These are phyloP conservation scores for Lepilemur ruficaudatus DNA, from an alignment of 2,797 vertebrate genomes.

Conservation along the genomic window DNA sequence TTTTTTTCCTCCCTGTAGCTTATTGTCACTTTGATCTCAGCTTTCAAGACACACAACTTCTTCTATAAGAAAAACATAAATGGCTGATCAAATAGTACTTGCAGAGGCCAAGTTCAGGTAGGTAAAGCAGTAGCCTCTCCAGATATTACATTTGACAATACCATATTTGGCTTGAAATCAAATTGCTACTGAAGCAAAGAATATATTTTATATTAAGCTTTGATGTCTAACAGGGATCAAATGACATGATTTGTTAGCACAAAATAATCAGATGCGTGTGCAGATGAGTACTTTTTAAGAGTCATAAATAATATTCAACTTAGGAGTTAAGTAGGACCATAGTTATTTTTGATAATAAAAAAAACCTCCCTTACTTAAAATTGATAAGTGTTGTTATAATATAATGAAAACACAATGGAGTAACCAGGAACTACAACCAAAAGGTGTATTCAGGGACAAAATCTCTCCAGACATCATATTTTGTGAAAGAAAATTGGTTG, in stretches of 20 bases:
- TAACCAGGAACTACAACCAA: neutral
- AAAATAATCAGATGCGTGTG: constrained; percentile 82
- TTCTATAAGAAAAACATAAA: constrained; percentile 88
- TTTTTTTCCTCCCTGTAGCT: constrained; percentile 87
- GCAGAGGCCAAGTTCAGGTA: constrained; percentile 86
- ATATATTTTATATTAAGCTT: constrained; percentile 81
- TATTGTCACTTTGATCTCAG: constrained; percentile 93
- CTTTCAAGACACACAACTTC: constrained; percentile 87
- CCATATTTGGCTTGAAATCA: constrained; percentile 81
- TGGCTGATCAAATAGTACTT: constrained; percentile 91
- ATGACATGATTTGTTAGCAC: constrained; percentile 85
- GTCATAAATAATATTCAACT: constrained; percentile 43
- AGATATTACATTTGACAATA: constrained; percentile 77
- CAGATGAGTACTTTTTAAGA: constrained; percentile 34
- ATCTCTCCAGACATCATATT: neutral
- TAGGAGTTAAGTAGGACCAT: constrained; percentile 7
- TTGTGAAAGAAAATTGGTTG: neutral
- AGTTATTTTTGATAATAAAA: constrained; percentile 4
- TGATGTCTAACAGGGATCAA: constrained; percentile 84
- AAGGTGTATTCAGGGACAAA: constrained; percentile 13
- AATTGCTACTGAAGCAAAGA: constrained; percentile 82
- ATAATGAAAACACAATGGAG: constrained; percentile 15
- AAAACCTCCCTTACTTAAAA: constrained; percentile 12
- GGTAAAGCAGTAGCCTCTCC: constrained; percentile 70
- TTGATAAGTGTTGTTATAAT: constrained; percentile 23